Evolutionary conservation across 37 sponge, comb jelly and placozoan species (phyloP).

Genomic region (Bolinopsis microptera): DNA sequence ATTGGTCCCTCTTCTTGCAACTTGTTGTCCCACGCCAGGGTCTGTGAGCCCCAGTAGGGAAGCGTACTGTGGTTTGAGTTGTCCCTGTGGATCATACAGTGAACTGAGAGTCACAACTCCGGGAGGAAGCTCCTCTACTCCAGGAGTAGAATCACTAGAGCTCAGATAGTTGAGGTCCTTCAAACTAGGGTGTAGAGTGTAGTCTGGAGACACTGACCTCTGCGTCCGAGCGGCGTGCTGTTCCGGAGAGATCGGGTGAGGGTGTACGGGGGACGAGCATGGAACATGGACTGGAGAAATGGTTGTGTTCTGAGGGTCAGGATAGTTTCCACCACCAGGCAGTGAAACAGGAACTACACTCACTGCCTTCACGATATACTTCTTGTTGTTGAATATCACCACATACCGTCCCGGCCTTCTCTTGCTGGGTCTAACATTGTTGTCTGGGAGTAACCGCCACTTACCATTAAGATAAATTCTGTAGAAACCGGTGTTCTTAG

Average conservation of each 20-base stretch:
- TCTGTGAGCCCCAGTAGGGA: not conserved
- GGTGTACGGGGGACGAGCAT: constrained; percentile 19
- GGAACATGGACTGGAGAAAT: not conserved
- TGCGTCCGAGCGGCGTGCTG: not conserved
- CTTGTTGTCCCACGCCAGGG: not conserved
- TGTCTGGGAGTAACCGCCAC: not conserved
- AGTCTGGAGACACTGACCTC: not conserved
- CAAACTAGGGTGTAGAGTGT: not conserved
- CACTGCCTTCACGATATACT: not conserved
- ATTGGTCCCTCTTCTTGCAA: not conserved
- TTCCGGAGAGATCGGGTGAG: constrained; percentile 24
- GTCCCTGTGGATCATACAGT: not conserved
- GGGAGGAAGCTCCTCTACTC: not conserved
- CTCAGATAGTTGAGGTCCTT: not conserved
- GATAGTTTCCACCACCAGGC: not conserved
- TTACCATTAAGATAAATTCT: not conserved
- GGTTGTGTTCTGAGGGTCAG: not conserved
- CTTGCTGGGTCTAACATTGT: constrained; percentile 19
- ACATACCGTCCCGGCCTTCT: not conserved
- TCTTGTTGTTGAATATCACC: not conserved
- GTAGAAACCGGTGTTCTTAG: not conserved
- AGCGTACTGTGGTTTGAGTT: not conserved
- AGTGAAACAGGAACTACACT: not conserved
- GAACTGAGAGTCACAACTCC: not conserved
- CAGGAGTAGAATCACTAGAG: not conserved